These are phyloP conservation scores for Trissolcus brochymenae DNA, from an alignment of 2,888 invertebrate species.

Conservation along the genomic window DNA sequence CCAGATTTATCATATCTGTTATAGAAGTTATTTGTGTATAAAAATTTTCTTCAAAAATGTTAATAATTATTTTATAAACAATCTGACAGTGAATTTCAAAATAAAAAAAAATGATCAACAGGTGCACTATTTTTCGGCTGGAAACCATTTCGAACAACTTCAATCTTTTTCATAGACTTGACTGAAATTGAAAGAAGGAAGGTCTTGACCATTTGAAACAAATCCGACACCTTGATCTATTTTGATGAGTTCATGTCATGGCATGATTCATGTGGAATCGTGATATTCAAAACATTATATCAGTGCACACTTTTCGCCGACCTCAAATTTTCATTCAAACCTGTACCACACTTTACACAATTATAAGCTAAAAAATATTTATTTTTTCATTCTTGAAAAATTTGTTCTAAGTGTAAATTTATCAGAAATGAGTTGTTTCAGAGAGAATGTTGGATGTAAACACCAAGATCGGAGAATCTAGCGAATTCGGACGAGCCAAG, in stretches of 20 bases:
- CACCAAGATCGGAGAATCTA: neutral
- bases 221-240: conserved; percentile 10
- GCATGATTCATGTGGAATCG: neutral
- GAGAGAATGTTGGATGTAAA: too few species aligned
- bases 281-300: too few species aligned
- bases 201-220: conserved; percentile 10
- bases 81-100: neutral
- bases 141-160: neutral
- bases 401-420: too few species aligned
- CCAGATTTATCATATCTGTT: too few species aligned
- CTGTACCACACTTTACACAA: too few species aligned
- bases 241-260: conserved; percentile 11
- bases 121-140: neutral
- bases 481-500: neutral
- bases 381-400: too few species aligned
- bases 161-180: conserved; percentile 1
- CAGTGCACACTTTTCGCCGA: too few species aligned
- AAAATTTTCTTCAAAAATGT: too few species aligned
- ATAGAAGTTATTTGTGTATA: too few species aligned
- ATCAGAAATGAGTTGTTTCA: too few species aligned
- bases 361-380: too few species aligned
- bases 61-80: neutral
- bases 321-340: too few species aligned
- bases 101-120: neutral
- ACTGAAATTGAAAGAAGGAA: conserved; percentile 1